Conservation (phyloP, 2,888 invertebrate species). For the Belgica antarctica region DNA sequence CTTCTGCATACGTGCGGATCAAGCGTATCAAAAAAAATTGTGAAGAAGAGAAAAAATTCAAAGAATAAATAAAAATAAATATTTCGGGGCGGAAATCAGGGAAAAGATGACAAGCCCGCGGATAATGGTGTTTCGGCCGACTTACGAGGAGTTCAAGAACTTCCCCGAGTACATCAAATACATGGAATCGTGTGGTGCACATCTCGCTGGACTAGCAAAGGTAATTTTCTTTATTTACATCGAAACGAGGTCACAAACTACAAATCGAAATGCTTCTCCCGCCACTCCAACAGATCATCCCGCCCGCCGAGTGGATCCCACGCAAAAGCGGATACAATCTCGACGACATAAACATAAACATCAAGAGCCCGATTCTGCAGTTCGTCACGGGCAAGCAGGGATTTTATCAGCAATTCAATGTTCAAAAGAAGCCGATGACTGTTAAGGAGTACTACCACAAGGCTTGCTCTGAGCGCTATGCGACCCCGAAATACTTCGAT, state of each 20-base stretch:
- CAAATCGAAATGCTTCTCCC: not conserved
- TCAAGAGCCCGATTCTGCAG: slow-evolving; percentile 94
- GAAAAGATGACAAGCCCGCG: slow-evolving; percentile 45
- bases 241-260: not conserved
- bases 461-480: slow-evolving; percentile 73
- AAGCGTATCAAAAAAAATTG: not conserved
- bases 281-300: slow-evolving; percentile 68
- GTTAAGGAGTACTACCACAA: slow-evolving; percentile 85
- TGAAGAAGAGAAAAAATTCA: slow-evolving; percentile 8
- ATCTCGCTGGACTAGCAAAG: slow-evolving; percentile 93
- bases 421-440: slow-evolving; percentile 88
- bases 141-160: slow-evolving; percentile 95
- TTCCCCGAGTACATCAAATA: slow-evolving; percentile 83
- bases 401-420: slow-evolving; percentile 93
- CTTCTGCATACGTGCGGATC: too few relatives aligned
- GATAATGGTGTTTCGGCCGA: slow-evolving; percentile 77
- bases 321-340: slow-evolving; percentile 80
- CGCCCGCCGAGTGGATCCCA: slow-evolving; percentile 94
- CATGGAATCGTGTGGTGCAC: slow-evolving; percentile 91
- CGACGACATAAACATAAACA: slow-evolving; percentile 76
- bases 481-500: slow-evolving; percentile 78
- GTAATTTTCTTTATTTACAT: slow-evolving; percentile 53
- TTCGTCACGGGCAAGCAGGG: slow-evolving; percentile 94
- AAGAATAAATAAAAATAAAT: slow-evolving; percentile 4
- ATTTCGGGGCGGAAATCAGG: not conserved